phyloP scores from a whole-genome alignment of 1,140 invertebrate genomes.

The Drosophila nigromelanica region DNA sequence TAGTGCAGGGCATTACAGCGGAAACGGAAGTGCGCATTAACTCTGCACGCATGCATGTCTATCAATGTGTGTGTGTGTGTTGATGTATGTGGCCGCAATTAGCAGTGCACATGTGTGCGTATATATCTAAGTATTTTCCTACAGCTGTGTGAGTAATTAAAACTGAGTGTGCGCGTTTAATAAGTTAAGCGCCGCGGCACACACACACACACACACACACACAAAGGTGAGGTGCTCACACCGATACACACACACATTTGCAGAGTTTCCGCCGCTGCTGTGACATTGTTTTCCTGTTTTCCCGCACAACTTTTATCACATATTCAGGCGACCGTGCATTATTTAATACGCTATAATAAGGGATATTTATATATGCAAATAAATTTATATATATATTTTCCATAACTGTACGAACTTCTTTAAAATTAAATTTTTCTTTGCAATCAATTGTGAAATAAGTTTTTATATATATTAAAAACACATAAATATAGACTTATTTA shows the following conservation, averaged over 20 bases:
- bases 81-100: slow-evolving; percentile 65
- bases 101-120: slow-evolving; percentile 60
- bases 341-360: slow-evolving; percentile 29
- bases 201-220: slow-evolving; percentile 15
- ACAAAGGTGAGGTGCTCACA: slow-evolving; percentile 6
- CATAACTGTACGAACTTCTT: neutral
- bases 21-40: slow-evolving; percentile 82
- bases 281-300: slow-evolving; percentile 45
- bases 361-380: neutral
- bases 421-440: neutral
- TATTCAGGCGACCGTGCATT: slow-evolving; percentile 13
- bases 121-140: slow-evolving; percentile 49
- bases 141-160: slow-evolving; percentile 75
- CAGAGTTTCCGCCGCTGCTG: slow-evolving; percentile 35
- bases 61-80: slow-evolving; percentile 28
- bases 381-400: neutral
- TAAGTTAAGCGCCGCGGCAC: slow-evolving; percentile 68
- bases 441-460: slow-evolving; percentile 7
- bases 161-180: slow-evolving; percentile 75
- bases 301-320: slow-evolving; percentile 26
- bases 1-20: slow-evolving; percentile 75
- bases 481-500: too few species aligned
- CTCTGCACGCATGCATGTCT: slow-evolving; percentile 55
- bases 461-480: neutral
- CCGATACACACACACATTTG: slow-evolving; percentile 1